Evolutionary conservation across 2,797 vertebrate species (phyloP).

Genomic region (Botia almorhae): DNA sequence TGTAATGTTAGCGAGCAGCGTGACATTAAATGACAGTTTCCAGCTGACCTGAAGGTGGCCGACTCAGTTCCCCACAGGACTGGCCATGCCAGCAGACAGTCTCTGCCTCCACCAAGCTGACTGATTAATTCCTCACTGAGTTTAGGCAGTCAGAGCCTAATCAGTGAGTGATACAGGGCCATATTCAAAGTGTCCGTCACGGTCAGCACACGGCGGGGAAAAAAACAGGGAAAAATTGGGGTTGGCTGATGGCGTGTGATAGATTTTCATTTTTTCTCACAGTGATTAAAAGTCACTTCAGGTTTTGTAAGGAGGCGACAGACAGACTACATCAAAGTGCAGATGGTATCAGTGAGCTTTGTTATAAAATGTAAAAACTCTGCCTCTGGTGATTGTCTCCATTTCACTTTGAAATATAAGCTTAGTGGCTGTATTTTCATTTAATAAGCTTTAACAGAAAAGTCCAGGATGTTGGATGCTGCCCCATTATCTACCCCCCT

Average conservation of each 20-base stretch:
- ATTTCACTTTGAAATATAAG: constrained; percentile 27
- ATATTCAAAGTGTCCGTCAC: constrained; percentile 34
- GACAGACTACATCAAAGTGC: constrained; percentile 15
- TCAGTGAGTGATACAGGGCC: constrained; percentile 52
- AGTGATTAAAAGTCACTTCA: constrained; percentile 28
- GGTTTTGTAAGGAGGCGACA: constrained; percentile 7
- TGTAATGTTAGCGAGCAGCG: constrained; percentile 53
- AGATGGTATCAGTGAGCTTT: constrained; percentile 29
- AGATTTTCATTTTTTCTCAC: not conserved
- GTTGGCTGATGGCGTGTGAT: constrained; percentile 30
- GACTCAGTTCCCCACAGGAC: constrained; percentile 49
- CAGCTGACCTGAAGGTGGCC: constrained; percentile 55
- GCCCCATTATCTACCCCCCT: not conserved
- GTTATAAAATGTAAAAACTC: constrained; percentile 33
- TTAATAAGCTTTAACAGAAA: constrained; percentile 13
- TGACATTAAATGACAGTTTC: constrained; percentile 59
- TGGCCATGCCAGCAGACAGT: constrained; percentile 27
- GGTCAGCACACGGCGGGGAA: not conserved
- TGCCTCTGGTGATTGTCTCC: constrained; percentile 20
- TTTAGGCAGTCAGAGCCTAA: constrained; percentile 52
- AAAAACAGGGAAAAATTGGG: constrained; percentile 28
- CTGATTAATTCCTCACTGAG: constrained; percentile 57
- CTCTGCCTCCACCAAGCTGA: constrained; percentile 36
- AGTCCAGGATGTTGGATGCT: constrained; percentile 4
- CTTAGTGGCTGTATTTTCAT: constrained; percentile 12